Base-by-base conservation (phyloP, 2,888 invertebrate genomes). In the Drosophila paracracens region DNA sequence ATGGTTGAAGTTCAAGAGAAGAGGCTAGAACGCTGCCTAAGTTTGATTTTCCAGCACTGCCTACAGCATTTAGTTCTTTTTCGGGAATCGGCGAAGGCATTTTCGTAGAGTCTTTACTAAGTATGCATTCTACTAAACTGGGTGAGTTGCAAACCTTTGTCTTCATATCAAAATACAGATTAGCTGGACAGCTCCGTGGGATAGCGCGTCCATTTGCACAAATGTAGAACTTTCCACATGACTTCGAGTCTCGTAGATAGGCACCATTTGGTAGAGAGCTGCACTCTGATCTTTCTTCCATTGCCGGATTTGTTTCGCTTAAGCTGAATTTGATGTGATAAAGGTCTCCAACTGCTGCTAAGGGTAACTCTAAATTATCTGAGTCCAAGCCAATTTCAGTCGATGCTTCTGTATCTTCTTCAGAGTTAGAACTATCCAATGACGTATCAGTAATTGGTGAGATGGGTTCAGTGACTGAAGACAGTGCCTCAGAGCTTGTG, bases 191-290 rank as follows among this genome's bases (percentile, higher is more conserved):
- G n/a, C 31, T 57, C 6, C 63, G 57, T 0, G 58, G 21, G n/a
- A 83, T 60, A 1, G 77, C 62, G 1, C 25, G 56, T 1, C 81
- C 72, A 61, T 65, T 70, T 2, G 61, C 43, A 53, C 81, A 81
- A 16, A 77, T 43, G 36, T 62, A 83, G 50, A 74, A 81, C n/a
- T 72, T 80, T 31, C 27, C 64, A 38, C 81, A 81, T 2, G 71
- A 56, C 10, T 52, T 52, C 0, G 36, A 29, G 52, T 81, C 74
- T 3, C 68, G 63, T 1, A 81, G 21, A 27, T 60, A 70, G 2
- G 63, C 43, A 8, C 82, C 84, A 56, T 78, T 78, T 27, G 71
- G 67, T 11, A 71, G 35, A 2, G 29, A 58, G 2, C 27, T 65
- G 43, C 81, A 81, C 10, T 48, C 31, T 0, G 33, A 40, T 7